Evolutionary conservation across 2,797 vertebrate genomes (phyloP), one percentile per base, ranked within the genome.

Genomic region (Falco naumanni): DNA sequence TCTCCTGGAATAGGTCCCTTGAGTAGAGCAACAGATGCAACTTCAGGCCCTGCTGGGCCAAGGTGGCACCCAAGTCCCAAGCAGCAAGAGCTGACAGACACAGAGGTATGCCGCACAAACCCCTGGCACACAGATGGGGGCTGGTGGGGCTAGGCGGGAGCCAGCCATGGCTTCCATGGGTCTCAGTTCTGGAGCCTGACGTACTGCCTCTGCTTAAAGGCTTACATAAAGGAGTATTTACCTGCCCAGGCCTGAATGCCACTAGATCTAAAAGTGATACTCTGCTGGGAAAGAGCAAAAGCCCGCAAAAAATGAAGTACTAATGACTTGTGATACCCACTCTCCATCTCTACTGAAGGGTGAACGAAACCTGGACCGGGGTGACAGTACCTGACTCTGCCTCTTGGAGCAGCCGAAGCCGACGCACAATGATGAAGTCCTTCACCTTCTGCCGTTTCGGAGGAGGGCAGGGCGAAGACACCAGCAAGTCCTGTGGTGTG

Each of bases 401-500:
- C 10, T 98, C 98, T 41, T 85, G 98, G 68, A 92, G 97, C 81
- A 97, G 98, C 82, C 98, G 98, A 0, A 98, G 97, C 29, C 98
- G 97, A 41, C 98, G 98, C 60, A 97, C 97, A 2, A 99, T 97
- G n/a, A 98, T 97, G 71, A 99, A 99, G 15, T 96, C 97, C 45
- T 98, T 99, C 6, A 96, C 75, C 59, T 97, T 98, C 72, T 95
- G 98, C 9, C 98, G 97, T 74, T 99, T 99, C 45, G 95, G 97
- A 2, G 97, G 97, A 2, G 98, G 98, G 29, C 60, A 57, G 66
- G 98, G 86, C 10, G 65, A 97, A 11, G 81, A 82, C 37, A 93
- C 45, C 12, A 98, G 98, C 50, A 98, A 95, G n/a, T 99, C 99
- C 41, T 98, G 97, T 0, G 98, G 99, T 1, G 98, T 99, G 92